A percentile compares a stretch with the other conserved stretches of the same genome.
These are phyloP conservation scores for Cinara cedri DNA, from an alignment of 2,888 invertebrate species.

Conservation along the genomic window DNA sequence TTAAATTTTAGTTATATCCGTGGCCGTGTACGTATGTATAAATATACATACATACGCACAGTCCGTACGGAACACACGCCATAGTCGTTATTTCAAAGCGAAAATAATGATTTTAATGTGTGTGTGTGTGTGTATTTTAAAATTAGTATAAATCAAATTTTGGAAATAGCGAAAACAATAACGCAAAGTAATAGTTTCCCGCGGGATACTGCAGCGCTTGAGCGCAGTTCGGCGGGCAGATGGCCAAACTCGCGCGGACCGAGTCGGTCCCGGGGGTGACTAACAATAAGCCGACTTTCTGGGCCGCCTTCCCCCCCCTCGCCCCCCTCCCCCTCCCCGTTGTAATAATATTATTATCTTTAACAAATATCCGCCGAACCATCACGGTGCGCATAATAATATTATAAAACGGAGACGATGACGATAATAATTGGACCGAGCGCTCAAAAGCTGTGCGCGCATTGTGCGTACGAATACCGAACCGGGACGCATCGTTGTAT, in stretches of 20 bases:
- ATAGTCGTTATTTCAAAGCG: neutral
- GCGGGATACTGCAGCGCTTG: neutral
- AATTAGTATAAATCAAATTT: neutral
- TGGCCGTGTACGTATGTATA: no score
- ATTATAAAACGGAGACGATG: no score
- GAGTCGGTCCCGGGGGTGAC: neutral
- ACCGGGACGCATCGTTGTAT: no score
- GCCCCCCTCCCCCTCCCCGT: no score
- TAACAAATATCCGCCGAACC: neutral
- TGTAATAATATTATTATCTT: neutral
- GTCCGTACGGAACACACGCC: no score
- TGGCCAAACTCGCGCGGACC: neutral
- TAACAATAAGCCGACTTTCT: neutral
- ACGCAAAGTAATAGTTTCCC: neutral
- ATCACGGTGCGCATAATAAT: neutral
- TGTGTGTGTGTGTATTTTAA: neutral
- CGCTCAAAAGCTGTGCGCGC: neutral
- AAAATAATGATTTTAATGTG: no score
- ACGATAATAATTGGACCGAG: neutral
- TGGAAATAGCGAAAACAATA: conserved; percentile 6
- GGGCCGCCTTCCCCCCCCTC: no score
- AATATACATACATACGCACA: no score
- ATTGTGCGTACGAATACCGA: no score
- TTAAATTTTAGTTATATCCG: neutral
- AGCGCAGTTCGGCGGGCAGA: neutral